These are phyloP conservation scores for Arenaria interpres DNA, from an alignment of 2,113 vertebrate species.

Conservation along the genomic window DNA sequence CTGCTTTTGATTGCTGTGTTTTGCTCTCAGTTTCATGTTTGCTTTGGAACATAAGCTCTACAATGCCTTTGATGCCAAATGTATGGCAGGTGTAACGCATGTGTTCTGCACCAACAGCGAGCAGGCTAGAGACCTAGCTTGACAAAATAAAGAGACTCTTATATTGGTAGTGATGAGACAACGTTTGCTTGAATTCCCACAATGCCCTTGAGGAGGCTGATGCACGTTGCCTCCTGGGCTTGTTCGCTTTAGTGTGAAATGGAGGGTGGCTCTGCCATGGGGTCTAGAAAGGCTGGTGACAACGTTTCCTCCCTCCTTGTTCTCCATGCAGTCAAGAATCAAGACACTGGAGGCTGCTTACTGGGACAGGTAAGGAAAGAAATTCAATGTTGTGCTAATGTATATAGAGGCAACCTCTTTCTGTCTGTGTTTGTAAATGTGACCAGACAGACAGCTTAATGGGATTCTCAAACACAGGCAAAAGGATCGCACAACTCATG, in stretches of 20 bases:
- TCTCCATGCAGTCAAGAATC: not conserved
- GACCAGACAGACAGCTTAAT: not conserved
- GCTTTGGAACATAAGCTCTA: constrained; percentile 36
- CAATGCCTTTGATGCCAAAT: constrained; percentile 46
- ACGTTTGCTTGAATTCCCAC: not conserved
- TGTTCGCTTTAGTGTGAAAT: not conserved
- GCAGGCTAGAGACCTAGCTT: not conserved
- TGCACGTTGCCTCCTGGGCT: not conserved
- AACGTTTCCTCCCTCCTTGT: not conserved
- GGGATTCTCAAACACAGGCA: not conserved
- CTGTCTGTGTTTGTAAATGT: not conserved
- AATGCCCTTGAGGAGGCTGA: not conserved
- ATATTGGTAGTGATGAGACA: not conserved
- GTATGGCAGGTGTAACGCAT: constrained; percentile 29
- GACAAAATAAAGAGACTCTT: not conserved
- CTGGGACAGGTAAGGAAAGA: not conserved
- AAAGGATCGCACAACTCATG: not conserved
- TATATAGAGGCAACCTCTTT: not conserved
- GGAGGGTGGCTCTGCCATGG: not conserved
- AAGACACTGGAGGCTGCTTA: not conserved
- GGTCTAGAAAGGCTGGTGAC: not conserved
- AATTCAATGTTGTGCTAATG: not conserved
- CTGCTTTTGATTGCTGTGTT: constrained; percentile 63
- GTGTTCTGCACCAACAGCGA: not conserved
- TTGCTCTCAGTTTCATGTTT: constrained; percentile 47